Evolutionary conservation across 2,113 vertebrate genomes (phyloP).

Genomic region (Erinaceus europaeus): DNA sequence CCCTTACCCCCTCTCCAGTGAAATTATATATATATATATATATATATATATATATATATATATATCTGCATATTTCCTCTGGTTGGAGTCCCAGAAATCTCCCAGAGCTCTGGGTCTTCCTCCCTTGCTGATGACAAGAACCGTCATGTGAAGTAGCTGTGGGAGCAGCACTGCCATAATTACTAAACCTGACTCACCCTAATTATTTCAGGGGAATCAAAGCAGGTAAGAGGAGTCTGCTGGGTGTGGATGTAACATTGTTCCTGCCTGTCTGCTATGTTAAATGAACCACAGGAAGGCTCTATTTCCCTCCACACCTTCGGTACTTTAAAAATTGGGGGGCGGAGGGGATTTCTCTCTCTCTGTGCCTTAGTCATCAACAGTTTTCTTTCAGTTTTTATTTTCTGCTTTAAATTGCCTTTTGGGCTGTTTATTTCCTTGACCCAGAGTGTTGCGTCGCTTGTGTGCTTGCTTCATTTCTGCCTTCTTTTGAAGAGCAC

Average conservation of each 20-base stretch:
- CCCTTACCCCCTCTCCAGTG: too few species aligned
- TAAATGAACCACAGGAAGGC: background rate
- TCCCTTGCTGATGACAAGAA: background rate
- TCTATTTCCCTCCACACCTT: background rate
- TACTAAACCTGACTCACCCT: background rate
- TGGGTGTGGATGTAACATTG: background rate
- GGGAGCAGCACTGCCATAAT: background rate
- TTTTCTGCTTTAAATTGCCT: background rate
- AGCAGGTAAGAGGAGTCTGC: background rate
- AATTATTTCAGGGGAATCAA: background rate
- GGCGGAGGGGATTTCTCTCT: too few species aligned
- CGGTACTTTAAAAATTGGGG: background rate
- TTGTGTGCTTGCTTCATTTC: background rate
- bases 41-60: too few species aligned
- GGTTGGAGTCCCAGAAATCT: background rate
- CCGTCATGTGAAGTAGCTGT: background rate
- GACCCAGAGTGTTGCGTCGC: background rate
- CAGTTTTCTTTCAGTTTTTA: background rate
- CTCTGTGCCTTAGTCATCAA: slow-evolving; percentile 14
- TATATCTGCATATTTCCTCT: background rate
- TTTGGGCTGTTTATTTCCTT: background rate
- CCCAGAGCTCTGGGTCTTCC: background rate
- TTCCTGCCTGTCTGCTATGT: background rate
- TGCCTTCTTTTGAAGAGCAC: slow-evolving; percentile 21
- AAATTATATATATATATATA: too few species aligned